Evolutionary conservation across 1,140 invertebrate species (phyloP).

Genomic region (Pemphigus obesinymphae): DNA sequence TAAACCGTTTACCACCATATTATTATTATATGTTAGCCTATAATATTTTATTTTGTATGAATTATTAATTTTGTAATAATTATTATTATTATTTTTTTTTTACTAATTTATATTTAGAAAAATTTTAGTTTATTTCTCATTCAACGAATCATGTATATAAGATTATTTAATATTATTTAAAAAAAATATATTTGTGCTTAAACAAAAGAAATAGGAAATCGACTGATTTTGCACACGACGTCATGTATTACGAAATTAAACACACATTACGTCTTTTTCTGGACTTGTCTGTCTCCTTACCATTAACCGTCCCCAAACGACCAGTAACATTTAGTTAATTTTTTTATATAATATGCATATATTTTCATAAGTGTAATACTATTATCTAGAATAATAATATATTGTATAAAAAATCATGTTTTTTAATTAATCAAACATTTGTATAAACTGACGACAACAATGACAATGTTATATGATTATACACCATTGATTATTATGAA

Average conservation of each 20-base stretch:
- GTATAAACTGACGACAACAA: not conserved
- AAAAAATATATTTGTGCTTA: not conserved
- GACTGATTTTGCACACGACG: constrained; percentile 15
- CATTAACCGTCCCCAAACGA: not conserved
- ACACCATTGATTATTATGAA: constrained; percentile 30
- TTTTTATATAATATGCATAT: not conserved
- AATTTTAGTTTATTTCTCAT: not conserved
- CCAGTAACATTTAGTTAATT: not conserved
- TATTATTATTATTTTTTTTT: not conserved
- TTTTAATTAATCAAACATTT: not conserved
- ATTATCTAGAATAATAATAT: not conserved
- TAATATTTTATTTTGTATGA: not conserved
- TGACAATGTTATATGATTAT: constrained; percentile 5
- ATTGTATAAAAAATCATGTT: not conserved
- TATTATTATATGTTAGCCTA: not conserved
- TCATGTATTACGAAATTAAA: not conserved
- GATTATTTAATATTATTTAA: not conserved
- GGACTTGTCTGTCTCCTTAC: not conserved
- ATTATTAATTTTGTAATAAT: not conserved
- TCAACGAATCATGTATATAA: not conserved
- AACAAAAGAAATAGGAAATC: not conserved
- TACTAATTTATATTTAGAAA: constrained; percentile 10
- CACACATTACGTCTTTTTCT: not conserved
- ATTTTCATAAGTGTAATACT: not conserved
- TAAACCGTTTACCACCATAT: not conserved